phyloP scores from a whole-genome alignment of 2,797 vertebrate genomes.

The Sebastes umbrosus region DNA sequence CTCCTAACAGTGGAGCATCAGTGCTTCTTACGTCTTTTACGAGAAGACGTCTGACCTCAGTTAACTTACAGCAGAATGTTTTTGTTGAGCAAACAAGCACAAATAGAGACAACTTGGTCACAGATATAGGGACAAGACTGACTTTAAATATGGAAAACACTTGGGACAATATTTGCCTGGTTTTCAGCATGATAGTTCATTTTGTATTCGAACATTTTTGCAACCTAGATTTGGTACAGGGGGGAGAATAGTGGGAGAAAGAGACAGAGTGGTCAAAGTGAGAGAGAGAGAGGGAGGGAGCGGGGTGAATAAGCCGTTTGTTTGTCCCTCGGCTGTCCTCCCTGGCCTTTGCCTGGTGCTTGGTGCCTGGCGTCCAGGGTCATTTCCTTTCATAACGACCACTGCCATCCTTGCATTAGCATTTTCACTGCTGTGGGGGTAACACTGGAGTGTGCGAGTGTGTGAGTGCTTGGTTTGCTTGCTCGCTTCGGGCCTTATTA shows the following conservation, averaged over 20 bases:
- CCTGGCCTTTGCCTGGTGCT: slow-evolving; percentile 56
- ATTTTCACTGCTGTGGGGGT: slow-evolving; percentile 46
- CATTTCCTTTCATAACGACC: slow-evolving; percentile 63
- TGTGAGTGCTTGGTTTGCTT: slow-evolving; percentile 12
- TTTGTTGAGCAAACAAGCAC: slow-evolving; percentile 59
- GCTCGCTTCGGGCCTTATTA: slow-evolving; percentile 33
- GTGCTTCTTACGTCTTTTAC: slow-evolving; percentile 32
- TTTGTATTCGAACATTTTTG: not conserved
- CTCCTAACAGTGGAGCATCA: slow-evolving; percentile 48
- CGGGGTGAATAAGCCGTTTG: slow-evolving; percentile 77
- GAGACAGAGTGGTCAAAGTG: slow-evolving; percentile 5
- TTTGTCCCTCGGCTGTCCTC: slow-evolving; percentile 68
- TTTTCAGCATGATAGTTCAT: not conserved
- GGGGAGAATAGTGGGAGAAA: slow-evolving; percentile 11
- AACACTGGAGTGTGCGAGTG: slow-evolving; percentile 14
- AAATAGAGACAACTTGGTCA: slow-evolving; percentile 38
- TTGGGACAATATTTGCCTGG: slow-evolving; percentile 31
- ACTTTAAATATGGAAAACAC: not conserved
- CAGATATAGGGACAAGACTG: not conserved
- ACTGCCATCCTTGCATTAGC: slow-evolving; percentile 65
- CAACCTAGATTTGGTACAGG: not conserved
- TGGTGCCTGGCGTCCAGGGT: slow-evolving; percentile 67
- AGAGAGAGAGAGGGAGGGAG: slow-evolving; percentile 14
- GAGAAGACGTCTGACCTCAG: slow-evolving; percentile 51
- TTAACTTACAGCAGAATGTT: slow-evolving; percentile 48